Evolutionary conservation across 1,140 invertebrate species (phyloP), one percentile per base, ranked within the genome.

Genomic region (Mylabris phalerata): DNA sequence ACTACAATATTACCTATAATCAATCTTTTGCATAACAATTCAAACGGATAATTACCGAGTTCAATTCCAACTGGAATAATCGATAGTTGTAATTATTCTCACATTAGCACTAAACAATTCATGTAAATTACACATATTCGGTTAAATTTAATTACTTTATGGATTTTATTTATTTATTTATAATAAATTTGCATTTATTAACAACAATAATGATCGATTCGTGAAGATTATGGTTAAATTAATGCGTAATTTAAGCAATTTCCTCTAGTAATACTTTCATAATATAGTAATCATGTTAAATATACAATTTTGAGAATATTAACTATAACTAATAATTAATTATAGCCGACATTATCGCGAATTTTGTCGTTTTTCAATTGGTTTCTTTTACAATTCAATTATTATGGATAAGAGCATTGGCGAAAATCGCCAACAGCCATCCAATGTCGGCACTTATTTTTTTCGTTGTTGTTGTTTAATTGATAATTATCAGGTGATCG

Each of bases 401-500:
- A 62, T 19, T 19, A 19, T 19, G 19, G 19, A 19, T 19, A 19
- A 2, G 19, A 19, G 58, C 55, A 61, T 62, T 55, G 48, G 60
- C 50, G 32, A 50, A 58, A 50, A 50, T 41, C 41, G 55, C 55
- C 51, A 42, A 19, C 19, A 42, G 60, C 48, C n/a, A 45, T 51
- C 48, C 42, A 58, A 50, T 58, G 48, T 65, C 55, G 45, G 57
- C 55, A 50, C 60, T 32, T 55, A 49, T 61, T 57, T 59, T 56
- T 32, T 32, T 32, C 7, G 32, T 32, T 32, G 32, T 32, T 32
- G 32, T 32, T 32, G 32, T 32, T 65, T 65, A 65, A 65, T 65
- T 65, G 63, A 65, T 65, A 65, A 65, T 65, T 61, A 65, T 62
- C 59, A 57, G 63, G 57, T 56, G 60, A 61, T 65, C 62, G 61